Evolutionary conservation across 2,888 invertebrate genomes (phyloP), one percentile per base, ranked within the genome.

Genomic region (Synanthedon andrenaeformis): DNA sequence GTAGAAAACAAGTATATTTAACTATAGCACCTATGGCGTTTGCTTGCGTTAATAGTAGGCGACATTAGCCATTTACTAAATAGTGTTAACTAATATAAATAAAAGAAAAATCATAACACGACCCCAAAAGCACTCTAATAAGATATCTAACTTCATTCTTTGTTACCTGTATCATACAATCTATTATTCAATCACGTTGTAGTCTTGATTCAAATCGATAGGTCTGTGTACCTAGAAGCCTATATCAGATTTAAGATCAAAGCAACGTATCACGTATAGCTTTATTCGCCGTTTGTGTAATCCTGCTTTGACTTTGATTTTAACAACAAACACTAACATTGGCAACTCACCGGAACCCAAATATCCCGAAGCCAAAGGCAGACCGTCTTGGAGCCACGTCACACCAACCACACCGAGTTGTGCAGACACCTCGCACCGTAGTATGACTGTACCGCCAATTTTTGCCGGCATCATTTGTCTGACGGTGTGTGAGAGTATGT

Each of bases 361-460:
- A 62, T 82, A 85, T 3, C 79, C 78, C 0, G 81, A 76, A 35
- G 82, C 69, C 19, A 87, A 55, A 1, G 83, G 80, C 42, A 87
- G 63, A 11, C 85, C 82, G 60, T 87, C 85, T 59, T 86, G 87
- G 14, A 86, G 66, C 87, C 87, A 87, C 10, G 76, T 72, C 58
- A 85, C 69, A 45, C 84, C 82, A 3, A 78, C 77, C 1, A 79
- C 57, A 1, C 82, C 84, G 0, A 80, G 70, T 64, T 85, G 84
- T 2, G 82, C 79, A 1, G 86, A 82, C 12, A 81, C 64, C 54
- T 85, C 86, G 60, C 87, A 87, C 3, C 81, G 69, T 19, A 86
- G 60, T 28, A 85, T 70, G 35, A 84, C 84, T 0, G 78, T 69
- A 0, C 82, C 79, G 1, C 84, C 79, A 0, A 82, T 65, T 63